Base-by-base conservation (phyloP, 2,113 vertebrate species). In the Neoarius graeffei region DNA sequence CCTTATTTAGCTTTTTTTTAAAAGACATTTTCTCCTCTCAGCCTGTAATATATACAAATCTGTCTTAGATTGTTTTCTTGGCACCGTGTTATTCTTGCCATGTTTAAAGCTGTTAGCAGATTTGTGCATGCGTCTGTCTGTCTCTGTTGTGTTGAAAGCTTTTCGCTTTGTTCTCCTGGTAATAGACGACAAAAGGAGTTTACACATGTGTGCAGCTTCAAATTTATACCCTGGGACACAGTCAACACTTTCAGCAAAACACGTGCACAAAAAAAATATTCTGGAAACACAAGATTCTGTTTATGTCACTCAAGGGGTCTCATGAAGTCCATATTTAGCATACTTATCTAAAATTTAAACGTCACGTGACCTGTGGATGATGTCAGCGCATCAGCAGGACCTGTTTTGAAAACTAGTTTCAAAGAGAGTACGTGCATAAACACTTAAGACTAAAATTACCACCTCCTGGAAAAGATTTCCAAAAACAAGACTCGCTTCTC, bases 401-500 rank as follows among this genome's bases (percentile, higher is more conserved):
- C 42, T 42, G 42, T 42, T 42, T 42, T 42, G 42, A 42, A 42
- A 42, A 42, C 42, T 42, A 3, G 42, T 4, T 42, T 42, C 23
- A 60, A 52, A 85, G 42, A 27, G 56, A 23, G 11, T 23, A 17
- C 13, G 9, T 48, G 52, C 25, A 14, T 85, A 80, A 79, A 82
- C 82, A n/a, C 74, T 57, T 52, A 85, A 79, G 69, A 60, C 27
- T 23, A 7, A 25, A 50, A 35, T 48, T 50, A 20, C 23, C 4
- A 7, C 66, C 30, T 56, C 14, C 64, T 85, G 83, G 62, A 27
- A 73, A 74, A 56, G 42, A 74, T 62, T 85, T 62, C 56, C 52
- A 30, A 56, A 8, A 57, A 56, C 20, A 69, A 7, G 62, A 42
- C 62, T 64, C 35, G 10, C 71, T 5, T 23, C 10, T 74, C 60